phyloP scores from a whole-genome alignment of 2,113 vertebrate genomes.

The Notiomystis cincta region DNA sequence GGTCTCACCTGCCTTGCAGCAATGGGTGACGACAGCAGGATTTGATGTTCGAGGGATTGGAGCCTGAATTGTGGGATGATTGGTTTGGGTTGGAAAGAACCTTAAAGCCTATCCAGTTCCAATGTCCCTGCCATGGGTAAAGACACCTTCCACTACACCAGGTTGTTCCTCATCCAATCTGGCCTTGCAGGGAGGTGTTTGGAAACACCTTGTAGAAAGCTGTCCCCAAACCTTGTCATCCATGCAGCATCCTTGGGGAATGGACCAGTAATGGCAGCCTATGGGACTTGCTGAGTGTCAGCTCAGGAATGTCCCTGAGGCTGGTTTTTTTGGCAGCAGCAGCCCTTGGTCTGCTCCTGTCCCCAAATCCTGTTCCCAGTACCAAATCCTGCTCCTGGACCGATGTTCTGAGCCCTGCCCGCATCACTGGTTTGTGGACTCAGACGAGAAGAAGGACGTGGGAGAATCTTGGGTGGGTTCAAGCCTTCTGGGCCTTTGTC shows the following conservation, averaged over 20 bases:
- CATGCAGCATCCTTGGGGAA: rapidly evolving
- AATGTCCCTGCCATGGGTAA: neutral
- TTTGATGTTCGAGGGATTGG: neutral
- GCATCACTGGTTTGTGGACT: neutral
- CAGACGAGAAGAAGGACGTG: neutral
- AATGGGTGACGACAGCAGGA: neutral
- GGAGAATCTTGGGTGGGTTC: neutral
- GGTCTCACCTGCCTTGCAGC: neutral
- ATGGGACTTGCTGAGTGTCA: rapidly evolving
- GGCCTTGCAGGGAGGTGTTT: neutral
- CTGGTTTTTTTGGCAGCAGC: neutral
- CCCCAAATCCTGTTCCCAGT: neutral
- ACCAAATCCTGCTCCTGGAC: neutral
- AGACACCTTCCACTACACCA: neutral
- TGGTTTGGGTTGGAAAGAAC: neutral
- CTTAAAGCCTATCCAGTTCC: neutral
- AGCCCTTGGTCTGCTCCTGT: neutral
- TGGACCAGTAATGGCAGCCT: too few species aligned
- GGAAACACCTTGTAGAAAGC: neutral
- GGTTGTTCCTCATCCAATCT: neutral
- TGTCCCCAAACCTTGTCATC: neutral
- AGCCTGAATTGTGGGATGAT: neutral
- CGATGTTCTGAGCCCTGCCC: neutral
- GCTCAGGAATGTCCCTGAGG: neutral
- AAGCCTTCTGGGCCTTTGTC: neutral